Percentiles rank a stretch among this genome's conserved stretches.
Conservation (phyloP, 2,888 invertebrate species). For the Drosophila macrospina region DNA sequence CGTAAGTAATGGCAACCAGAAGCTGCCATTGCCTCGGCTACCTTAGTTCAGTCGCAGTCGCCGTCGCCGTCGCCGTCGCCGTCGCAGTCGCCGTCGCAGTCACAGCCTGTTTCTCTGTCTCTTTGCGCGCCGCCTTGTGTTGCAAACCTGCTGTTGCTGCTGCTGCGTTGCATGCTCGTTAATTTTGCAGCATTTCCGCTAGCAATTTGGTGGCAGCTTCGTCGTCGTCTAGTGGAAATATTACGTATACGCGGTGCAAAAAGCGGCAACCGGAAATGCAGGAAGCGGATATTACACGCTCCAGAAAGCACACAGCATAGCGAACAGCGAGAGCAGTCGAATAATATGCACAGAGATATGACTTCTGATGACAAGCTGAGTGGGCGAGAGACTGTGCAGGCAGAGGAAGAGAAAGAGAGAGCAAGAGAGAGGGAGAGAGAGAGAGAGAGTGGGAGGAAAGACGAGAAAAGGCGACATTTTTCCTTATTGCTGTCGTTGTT, state of each 20-base stretch:
- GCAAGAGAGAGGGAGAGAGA: no score
- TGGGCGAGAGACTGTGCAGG: not conserved
- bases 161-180: constrained; percentile 69
- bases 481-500: constrained; percentile 31
- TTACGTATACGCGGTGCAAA: constrained; percentile 62
- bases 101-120: not conserved
- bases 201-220: constrained; percentile 74
- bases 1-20: constrained; percentile 29
- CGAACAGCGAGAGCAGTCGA: constrained; percentile 33
- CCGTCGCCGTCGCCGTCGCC: constrained; percentile 5
- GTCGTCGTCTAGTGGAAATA: constrained; percentile 56
- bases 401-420: not conserved
- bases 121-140: not conserved
- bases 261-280: constrained; percentile 79
- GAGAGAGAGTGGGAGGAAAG: not conserved
- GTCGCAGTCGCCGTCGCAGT: constrained; percentile 3
- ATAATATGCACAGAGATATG: constrained; percentile 79
- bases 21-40: constrained; percentile 7
- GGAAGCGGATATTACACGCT: constrained; percentile 82
- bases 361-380: constrained; percentile 69
- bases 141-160: constrained; percentile 16
- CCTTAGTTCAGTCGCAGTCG: not conserved
- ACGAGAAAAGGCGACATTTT: constrained; percentile 40
- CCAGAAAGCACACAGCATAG: constrained; percentile 69
- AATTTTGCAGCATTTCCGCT: constrained; percentile 81